Evolutionary conservation across 2,797 vertebrate species (phyloP), one percentile per base, ranked within the genome.

Genomic region (Arremon brunneinucha): DNA sequence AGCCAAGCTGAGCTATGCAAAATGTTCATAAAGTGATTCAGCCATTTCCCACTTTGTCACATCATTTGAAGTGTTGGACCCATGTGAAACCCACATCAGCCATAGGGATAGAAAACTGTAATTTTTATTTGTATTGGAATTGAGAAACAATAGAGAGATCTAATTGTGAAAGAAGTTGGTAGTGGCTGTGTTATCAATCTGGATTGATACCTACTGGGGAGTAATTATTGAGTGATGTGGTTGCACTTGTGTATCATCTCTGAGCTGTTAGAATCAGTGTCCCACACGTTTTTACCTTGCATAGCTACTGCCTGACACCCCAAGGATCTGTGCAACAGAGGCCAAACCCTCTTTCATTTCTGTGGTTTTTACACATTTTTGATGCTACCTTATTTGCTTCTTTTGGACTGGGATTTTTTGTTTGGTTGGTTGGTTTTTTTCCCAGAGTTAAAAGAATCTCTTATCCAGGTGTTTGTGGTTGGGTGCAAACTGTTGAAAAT

Each of bases 1-100:
- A 93, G 83, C 59, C 50, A 47, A 68, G 56, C 39, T 32, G 35
- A 82, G 34, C 83, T 69, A 79, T 82, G 80, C 70, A 91, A 90
- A 94, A 56, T 74, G 79, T 63, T 80, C 1, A 1, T 82, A 21
- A 84, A 79, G 43, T 11, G 44, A 32, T 86, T 26, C 2, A 69
- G 63, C 4, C 69, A 43, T 89, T 95, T 91, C 37, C 56, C 34
- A 39, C 34, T 90, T 82, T 32, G 50, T 76, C 59, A 52, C 0
- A 0, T 79, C 23, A 28, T 35, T 12, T 23, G 39, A 32, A 89
- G 14, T 0, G 0, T 49, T 84, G 30, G 55, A 53, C 21, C 35
- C 37, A 5, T 0, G 16, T 75, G 39, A 92, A 90, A 87, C 27
- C 18, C 15, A 1, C 26, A 57, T 75, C 63, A 87, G 18, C 27